Evolutionary conservation across 2,113 vertebrate species (phyloP).

Genomic region (Stegastes partitus): DNA sequence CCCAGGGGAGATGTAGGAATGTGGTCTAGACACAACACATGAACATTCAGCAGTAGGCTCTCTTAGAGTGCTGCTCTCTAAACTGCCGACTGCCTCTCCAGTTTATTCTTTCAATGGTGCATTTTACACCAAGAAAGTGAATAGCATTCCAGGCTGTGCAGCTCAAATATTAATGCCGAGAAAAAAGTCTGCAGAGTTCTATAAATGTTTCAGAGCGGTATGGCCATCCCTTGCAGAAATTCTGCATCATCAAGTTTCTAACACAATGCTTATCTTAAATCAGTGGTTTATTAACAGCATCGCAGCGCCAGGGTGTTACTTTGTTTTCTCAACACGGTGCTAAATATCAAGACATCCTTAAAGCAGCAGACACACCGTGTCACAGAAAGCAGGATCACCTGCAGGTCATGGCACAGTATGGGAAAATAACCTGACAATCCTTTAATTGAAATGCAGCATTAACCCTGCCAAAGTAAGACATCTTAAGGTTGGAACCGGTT

Average conservation of each 20-base stretch:
- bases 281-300: not conserved
- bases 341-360: slow-evolving; percentile 6
- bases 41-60: slow-evolving; percentile 47
- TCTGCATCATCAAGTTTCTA: not conserved
- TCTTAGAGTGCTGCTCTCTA: slow-evolving; percentile 18
- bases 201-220: not conserved
- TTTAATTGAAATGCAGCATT: slow-evolving; percentile 62
- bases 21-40: slow-evolving; percentile 80
- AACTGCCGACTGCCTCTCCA: slow-evolving; percentile 8
- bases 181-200: slow-evolving; percentile 4
- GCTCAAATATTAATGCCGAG: slow-evolving; percentile 3
- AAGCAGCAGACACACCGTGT: slow-evolving; percentile 1
- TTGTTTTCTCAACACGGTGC: slow-evolving; percentile 5
- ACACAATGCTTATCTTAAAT: not conserved
- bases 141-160: slow-evolving; percentile 16
- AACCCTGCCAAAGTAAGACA: slow-evolving; percentile 49
- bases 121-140: slow-evolving; percentile 42
- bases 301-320: not conserved
- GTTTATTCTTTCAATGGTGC: slow-evolving; percentile 40
- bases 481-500: not conserved
- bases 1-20: slow-evolving; percentile 79
- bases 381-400: not conserved
- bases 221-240: not conserved
- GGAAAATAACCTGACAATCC: slow-evolving; percentile 62
- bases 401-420: slow-evolving; percentile 17